Evolutionary conservation across 1,140 invertebrate species (phyloP).

Genomic region (Platyscapa corneri): DNA sequence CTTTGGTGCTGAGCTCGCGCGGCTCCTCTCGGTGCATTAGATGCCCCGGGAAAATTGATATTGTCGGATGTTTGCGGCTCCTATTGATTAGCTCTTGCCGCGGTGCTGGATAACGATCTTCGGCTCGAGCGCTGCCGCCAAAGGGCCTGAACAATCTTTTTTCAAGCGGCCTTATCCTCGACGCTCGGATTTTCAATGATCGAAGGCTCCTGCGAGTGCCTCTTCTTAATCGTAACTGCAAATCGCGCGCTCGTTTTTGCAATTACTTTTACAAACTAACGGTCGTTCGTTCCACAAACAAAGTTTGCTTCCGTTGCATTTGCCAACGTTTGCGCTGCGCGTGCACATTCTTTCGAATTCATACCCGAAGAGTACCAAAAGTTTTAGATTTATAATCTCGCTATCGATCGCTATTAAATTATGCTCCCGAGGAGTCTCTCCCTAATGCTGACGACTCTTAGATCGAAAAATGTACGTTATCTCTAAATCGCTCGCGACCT

Average conservation of each 20-base stretch:
- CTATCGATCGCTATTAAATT: constrained; percentile 12
- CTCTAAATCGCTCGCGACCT: too few species aligned
- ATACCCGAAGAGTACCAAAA: background rate
- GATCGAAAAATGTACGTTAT: too few species aligned
- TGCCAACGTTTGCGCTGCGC: background rate
- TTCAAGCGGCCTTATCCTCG: too few species aligned
- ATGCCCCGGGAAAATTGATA: constrained; percentile 5
- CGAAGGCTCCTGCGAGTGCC: too few species aligned
- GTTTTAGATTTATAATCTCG: background rate
- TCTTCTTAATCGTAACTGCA: too few species aligned
- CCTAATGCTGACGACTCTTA: too few species aligned
- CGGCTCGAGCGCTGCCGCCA: background rate
- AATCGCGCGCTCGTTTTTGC: background rate
- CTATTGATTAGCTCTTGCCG: constrained; percentile 18
- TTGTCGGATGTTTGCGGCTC: constrained; percentile 6
- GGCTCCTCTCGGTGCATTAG: background rate
- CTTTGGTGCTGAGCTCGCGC: background rate
- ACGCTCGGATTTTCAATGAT: too few species aligned
- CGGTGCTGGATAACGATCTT: background rate
- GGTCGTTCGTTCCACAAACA: background rate
- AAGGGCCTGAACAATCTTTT: too few species aligned
- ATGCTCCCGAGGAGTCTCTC: background rate
- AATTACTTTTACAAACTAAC: background rate
- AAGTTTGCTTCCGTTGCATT: background rate
- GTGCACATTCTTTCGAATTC: background rate